Evolutionary conservation across 2,888 invertebrate species (phyloP).

Genomic region (Drosophila stalkeri): DNA sequence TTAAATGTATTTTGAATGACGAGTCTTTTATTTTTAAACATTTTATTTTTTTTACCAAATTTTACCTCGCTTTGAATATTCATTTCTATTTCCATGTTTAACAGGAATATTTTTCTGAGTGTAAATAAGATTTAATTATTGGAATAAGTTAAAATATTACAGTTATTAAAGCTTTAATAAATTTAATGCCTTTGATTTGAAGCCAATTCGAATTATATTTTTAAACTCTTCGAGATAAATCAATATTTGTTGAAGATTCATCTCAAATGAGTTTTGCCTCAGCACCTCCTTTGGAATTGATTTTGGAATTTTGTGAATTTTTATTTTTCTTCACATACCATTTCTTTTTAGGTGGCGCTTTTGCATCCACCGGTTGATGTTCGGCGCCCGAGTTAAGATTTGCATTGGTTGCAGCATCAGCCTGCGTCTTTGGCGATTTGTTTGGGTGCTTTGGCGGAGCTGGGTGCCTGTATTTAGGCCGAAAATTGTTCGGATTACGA

Average conservation of each 20-base stretch:
- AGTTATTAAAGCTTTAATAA: neutral
- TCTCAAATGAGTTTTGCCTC: neutral
- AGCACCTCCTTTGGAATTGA: neutral
- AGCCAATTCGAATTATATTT: no score
- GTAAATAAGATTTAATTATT: neutral
- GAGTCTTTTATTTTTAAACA: no score
- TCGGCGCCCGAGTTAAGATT: neutral
- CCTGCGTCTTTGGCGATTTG: neutral
- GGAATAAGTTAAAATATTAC: neutral
- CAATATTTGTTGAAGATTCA: neutral
- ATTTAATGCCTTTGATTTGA: neutral
- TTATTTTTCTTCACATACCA: neutral
- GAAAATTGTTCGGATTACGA: neutral
- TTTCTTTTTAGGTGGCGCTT: constrained; percentile 6
- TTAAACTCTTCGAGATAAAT: neutral
- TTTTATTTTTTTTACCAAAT: no score
- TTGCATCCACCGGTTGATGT: neutral
- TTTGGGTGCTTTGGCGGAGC: neutral
- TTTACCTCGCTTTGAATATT: neutral
- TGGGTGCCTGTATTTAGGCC: neutral
- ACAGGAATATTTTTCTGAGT: neutral
- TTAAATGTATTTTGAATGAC: no score
- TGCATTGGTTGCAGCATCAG: neutral
- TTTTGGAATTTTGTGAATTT: neutral
- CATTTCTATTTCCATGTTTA: no score